phyloP scores from a whole-genome alignment of 2,888 invertebrate genomes.

The Cosmia trapezina region DNA sequence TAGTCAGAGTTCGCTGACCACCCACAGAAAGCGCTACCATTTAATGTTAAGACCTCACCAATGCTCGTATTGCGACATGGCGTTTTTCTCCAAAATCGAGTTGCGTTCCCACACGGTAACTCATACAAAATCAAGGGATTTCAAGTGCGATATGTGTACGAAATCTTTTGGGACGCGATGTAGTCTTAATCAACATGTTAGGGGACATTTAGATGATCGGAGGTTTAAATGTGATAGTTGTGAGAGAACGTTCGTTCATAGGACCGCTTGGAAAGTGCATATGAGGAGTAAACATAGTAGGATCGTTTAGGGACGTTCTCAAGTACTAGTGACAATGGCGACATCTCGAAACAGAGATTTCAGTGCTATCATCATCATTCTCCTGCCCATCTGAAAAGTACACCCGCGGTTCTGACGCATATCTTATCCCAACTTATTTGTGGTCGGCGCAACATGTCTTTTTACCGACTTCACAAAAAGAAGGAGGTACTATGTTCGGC shows the following conservation, averaged over 20 bases:
- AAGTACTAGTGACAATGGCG: background rate
- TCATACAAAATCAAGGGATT: constrained; percentile 68
- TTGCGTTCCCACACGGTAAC: constrained; percentile 69
- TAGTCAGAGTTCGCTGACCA: constrained; percentile 66
- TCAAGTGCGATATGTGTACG: constrained; percentile 63
- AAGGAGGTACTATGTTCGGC: too few species aligned
- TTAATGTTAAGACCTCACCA: constrained; percentile 70
- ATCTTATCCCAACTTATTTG: too few species aligned
- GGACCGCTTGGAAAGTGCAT: constrained; percentile 64
- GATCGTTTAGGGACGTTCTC: constrained; percentile 44
- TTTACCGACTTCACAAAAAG: too few species aligned
- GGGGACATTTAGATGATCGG: constrained; percentile 57
- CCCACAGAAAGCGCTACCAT: constrained; percentile 75
- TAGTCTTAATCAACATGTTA: constrained; percentile 65
- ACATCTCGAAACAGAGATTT: background rate
- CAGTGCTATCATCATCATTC: background rate
- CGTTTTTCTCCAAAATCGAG: constrained; percentile 69
- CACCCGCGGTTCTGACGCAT: too few species aligned
- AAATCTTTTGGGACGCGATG: constrained; percentile 63
- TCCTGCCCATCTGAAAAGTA: too few species aligned
- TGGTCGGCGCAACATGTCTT: too few species aligned
- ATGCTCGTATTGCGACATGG: constrained; percentile 83
- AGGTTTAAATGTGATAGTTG: constrained; percentile 58
- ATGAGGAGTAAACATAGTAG: constrained; percentile 63
- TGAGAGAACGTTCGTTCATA: constrained; percentile 59